phyloP scores from a whole-genome alignment of 1,140 invertebrate genomes.

The Calosoma granatense region DNA sequence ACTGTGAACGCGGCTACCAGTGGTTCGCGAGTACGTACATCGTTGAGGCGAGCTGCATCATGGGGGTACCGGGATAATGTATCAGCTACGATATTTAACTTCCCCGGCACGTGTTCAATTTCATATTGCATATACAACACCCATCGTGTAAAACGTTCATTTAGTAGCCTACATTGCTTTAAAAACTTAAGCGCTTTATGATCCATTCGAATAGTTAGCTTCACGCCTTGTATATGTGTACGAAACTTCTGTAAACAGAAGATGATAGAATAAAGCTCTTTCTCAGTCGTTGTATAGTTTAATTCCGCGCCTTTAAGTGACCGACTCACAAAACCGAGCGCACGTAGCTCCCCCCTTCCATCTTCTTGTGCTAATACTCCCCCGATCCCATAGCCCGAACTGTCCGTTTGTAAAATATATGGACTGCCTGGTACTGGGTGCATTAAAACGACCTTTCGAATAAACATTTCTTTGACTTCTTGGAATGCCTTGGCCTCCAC shows the following conservation, averaged over 20 bases:
- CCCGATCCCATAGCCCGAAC: constrained; percentile 16
- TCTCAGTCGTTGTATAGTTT: background rate
- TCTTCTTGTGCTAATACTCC: constrained; percentile 20
- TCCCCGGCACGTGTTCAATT: constrained; percentile 26
- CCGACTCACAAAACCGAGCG: constrained; percentile 24
- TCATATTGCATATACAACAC: no score
- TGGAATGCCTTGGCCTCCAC: background rate
- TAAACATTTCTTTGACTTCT: background rate
- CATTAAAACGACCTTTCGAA: background rate
- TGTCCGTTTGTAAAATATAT: constrained; percentile 22
- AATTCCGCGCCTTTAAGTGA: constrained; percentile 1
- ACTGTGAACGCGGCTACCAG: background rate
- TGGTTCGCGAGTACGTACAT: constrained; percentile 8
- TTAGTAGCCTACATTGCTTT: constrained; percentile 30
- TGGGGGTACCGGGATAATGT: constrained; percentile 19
- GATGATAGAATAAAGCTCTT: background rate
- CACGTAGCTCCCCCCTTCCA: constrained; percentile 15
- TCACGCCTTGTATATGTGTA: constrained; percentile 45
- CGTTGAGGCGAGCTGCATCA: no score
- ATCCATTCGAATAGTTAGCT: constrained; percentile 32
- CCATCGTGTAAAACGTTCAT: constrained; percentile 34
- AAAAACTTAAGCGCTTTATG: constrained; percentile 36
- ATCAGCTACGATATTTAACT: constrained; percentile 22
- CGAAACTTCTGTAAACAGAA: no score
- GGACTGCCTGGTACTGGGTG: background rate